A percentile compares a stretch with the other conserved stretches of the same genome.
These are phyloP conservation scores for Epinephelus coioides DNA, from an alignment of 2,797 vertebrate genomes.

Conservation along the genomic window DNA sequence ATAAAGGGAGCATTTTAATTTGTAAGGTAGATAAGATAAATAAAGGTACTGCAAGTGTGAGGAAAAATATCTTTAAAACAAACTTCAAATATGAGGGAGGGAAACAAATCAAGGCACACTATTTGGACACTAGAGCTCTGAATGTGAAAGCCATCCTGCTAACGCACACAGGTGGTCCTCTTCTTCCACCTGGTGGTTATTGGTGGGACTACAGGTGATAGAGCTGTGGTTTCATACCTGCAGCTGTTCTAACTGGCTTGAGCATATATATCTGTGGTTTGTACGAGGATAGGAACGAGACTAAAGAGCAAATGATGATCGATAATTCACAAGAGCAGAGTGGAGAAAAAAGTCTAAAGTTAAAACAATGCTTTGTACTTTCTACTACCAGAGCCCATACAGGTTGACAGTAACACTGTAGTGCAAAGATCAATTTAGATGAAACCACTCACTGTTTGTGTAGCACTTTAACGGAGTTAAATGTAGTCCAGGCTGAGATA, in stretches of 20 bases:
- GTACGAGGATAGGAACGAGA: not conserved
- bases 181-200: conserved; percentile 71
- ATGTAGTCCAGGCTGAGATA: not conserved
- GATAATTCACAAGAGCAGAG: too few species aligned
- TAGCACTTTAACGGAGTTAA: not conserved
- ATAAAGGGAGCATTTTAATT: not conserved
- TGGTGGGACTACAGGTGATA: not conserved
- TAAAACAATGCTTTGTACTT: not conserved
- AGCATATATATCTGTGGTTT: conserved; percentile 9
- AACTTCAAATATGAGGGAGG: not conserved
- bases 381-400: not conserved
- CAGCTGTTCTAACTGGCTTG: conserved; percentile 1
- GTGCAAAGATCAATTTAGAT: not conserved
- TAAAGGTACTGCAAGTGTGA: not conserved
- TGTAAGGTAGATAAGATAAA: not conserved
- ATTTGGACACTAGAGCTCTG: not conserved
- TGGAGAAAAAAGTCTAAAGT: too few species aligned
- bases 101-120: not conserved
- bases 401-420: not conserved
- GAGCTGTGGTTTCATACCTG: not conserved
- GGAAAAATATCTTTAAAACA: too few species aligned
- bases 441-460: not conserved
- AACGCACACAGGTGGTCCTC: conserved; percentile 21
- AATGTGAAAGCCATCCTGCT: not conserved
- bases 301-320: not conserved